phyloP scores from a whole-genome alignment of 1,140 invertebrate genomes.

The Caenorhabditis elegans region WBcel235 BX284604.4:5747501-5748000 shows the following conservation, averaged over 20 bases:
- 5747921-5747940: slow-evolving; percentile 35
- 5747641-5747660: slow-evolving; percentile 14
- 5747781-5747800: slow-evolving; percentile 36
- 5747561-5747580: too few relatives aligned
- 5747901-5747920: slow-evolving; percentile 45
- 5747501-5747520: background rate
- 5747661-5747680: background rate
- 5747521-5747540: background rate
- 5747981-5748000: slow-evolving; percentile 44
- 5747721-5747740: background rate
- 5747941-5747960: slow-evolving; percentile 13
- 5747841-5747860: slow-evolving; percentile 43
- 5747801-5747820: slow-evolving; percentile 22
- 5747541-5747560: too few relatives aligned
- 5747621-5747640: background rate
- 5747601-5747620: background rate
- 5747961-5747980: slow-evolving; percentile 33
- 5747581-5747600: background rate
- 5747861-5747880: slow-evolving; percentile 11
- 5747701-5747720: background rate
- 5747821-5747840: slow-evolving; percentile 31
- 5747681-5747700: background rate
- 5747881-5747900: background rate
- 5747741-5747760: background rate
- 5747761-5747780: slow-evolving; percentile 34